These are phyloP conservation scores for Lepidocolaptes lacrymiger DNA, from an alignment of 2,797 vertebrate genomes.

Conservation along the genomic window DNA sequence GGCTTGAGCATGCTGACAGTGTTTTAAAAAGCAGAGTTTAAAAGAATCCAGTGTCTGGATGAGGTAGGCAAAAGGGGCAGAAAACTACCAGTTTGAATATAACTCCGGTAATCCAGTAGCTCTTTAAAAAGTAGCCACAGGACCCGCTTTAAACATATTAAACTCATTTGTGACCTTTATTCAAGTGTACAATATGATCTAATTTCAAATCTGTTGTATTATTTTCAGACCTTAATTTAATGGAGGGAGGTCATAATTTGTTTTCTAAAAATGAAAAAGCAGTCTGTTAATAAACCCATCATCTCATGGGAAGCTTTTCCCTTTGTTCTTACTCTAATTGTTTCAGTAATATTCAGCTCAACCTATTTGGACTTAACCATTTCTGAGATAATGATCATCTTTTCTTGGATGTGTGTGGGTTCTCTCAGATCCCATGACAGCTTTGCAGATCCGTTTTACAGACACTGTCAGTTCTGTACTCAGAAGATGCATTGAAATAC, in stretches of 20 bases:
- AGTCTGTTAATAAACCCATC: not conserved
- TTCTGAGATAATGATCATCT: not conserved
- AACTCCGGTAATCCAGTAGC: not conserved
- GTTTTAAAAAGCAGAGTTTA: not conserved
- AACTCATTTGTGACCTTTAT: not conserved
- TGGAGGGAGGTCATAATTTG: not conserved
- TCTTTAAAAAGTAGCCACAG: not conserved
- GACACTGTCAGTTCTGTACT: not conserved
- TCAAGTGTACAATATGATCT: not conserved
- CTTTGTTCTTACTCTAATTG: not conserved
- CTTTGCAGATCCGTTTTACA: not conserved
- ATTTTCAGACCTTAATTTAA: not conserved
- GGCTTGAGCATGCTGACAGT: not conserved
- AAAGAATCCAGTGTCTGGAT: not conserved
- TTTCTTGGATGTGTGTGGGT: not conserved
- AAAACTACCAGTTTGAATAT: not conserved
- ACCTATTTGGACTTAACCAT: not conserved
- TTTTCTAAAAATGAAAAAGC: slow-evolving; percentile 1
- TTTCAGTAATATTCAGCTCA: not conserved
- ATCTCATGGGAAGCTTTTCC: not conserved
- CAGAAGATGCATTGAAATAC: not conserved
- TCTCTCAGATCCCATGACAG: not conserved
- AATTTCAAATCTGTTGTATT: not conserved
- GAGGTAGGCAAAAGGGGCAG: not conserved
- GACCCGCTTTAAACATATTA: not conserved